phyloP scores from a whole-genome alignment of 1,140 invertebrate species.

The Fopius arisanus region DNA sequence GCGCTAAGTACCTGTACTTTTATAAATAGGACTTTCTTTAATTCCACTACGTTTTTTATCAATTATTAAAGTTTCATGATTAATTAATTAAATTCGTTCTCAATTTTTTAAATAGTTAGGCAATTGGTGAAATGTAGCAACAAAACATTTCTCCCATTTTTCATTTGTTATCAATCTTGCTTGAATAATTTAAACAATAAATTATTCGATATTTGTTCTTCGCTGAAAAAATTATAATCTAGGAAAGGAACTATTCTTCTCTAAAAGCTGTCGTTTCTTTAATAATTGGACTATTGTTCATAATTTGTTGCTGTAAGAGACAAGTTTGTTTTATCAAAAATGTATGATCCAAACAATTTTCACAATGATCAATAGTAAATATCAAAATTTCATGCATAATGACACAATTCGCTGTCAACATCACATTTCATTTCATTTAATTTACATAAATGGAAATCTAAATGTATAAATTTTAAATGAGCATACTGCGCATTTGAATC shows the following conservation, averaged over 20 bases:
- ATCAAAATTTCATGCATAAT: not conserved
- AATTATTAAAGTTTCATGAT: not conserved
- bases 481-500: not conserved
- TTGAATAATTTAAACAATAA: no score
- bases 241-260: no score
- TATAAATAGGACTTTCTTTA: not conserved
- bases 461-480: not conserved
- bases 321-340: no score
- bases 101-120: not conserved
- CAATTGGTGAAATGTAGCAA: no score
- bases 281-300: no score
- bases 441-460: not conserved
- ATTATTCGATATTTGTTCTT: no score
- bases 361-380: not conserved
- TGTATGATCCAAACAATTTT: not conserved
- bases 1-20: not conserved
- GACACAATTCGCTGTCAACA: not conserved
- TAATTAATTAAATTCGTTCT: not conserved
- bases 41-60: not conserved
- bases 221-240: no score
- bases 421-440: not conserved
- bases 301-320: no score
- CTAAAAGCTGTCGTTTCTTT: no score
- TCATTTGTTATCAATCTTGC: no score
- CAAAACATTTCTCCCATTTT: no score